These are phyloP conservation scores for Poecile montanus DNA, from an alignment of 2,797 vertebrate species.

Conservation along the genomic window DNA sequence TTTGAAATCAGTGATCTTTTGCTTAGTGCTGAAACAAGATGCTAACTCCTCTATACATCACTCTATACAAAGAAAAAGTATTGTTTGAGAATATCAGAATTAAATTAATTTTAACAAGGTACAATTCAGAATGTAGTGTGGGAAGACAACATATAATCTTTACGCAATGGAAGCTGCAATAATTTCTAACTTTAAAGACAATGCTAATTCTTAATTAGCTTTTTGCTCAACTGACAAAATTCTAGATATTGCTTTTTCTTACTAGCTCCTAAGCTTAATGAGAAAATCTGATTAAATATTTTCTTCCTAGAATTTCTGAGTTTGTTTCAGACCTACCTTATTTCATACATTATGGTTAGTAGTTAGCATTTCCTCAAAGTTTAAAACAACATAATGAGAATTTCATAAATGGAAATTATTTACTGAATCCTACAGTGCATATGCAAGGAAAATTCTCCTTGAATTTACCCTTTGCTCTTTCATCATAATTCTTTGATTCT, in stretches of 20 bases:
- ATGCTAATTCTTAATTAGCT: constrained; percentile 1
- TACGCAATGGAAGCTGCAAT: not conserved
- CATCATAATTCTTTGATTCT: not conserved
- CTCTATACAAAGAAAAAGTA: not conserved
- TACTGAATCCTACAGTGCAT: not conserved
- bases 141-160: not conserved
- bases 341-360: not conserved
- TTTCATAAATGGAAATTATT: not conserved
- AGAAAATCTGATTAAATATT: not conserved
- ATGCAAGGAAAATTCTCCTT: not conserved
- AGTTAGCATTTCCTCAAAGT: not conserved
- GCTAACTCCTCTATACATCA: not conserved
- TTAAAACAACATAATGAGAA: not conserved
- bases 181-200: constrained; percentile 7
- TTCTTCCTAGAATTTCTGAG: not conserved
- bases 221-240: not conserved
- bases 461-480: not conserved
- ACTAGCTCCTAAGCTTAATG: not conserved
- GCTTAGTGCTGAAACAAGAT: not conserved
- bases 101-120: not conserved
- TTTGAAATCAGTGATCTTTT: not conserved
- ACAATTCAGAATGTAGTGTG: not conserved
- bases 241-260: not conserved
- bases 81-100: not conserved
- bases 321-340: not conserved